These are phyloP conservation scores for Mormyrops attenuatus DNA, from an alignment of 2,797 vertebrate genomes.

Conservation along the genomic window DNA sequence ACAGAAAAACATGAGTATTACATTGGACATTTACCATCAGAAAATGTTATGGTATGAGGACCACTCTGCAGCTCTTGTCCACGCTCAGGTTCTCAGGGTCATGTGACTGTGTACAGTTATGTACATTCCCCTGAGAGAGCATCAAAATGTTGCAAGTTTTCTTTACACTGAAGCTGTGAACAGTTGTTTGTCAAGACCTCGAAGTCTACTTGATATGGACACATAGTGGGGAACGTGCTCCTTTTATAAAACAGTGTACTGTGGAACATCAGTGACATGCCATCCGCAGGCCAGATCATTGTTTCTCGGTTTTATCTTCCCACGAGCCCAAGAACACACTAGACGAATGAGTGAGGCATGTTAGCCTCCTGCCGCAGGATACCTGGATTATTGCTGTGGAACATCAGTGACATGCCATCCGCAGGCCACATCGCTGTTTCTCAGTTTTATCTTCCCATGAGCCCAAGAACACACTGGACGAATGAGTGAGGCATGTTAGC, in stretches of 20 bases:
- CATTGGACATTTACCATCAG: too few relatives aligned
- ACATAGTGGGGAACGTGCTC: not conserved
- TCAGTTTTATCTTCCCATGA: not conserved
- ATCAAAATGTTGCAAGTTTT: not conserved
- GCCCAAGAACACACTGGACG: not conserved
- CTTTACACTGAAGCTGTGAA: not conserved
- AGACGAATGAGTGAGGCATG: not conserved
- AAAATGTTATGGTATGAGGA: not conserved
- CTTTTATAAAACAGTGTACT: not conserved
- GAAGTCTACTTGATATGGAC: not conserved
- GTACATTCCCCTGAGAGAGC: not conserved
- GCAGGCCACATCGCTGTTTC: too few relatives aligned
- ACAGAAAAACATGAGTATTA: not conserved
- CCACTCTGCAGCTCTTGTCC: not conserved
- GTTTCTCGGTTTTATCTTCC: not conserved
- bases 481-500: not conserved
- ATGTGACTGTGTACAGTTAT: not conserved
- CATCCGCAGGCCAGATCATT: not conserved
- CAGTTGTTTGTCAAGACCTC: not conserved
- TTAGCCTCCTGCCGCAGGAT: not conserved
- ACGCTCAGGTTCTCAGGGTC: not conserved
- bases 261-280: not conserved
- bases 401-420: too few relatives aligned
- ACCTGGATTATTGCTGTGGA: not conserved
- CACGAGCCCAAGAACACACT: not conserved